Evolutionary conservation across 2,113 vertebrate species (phyloP), one percentile per base, ranked within the genome.

Genomic region (Xenopus borealis): DNA sequence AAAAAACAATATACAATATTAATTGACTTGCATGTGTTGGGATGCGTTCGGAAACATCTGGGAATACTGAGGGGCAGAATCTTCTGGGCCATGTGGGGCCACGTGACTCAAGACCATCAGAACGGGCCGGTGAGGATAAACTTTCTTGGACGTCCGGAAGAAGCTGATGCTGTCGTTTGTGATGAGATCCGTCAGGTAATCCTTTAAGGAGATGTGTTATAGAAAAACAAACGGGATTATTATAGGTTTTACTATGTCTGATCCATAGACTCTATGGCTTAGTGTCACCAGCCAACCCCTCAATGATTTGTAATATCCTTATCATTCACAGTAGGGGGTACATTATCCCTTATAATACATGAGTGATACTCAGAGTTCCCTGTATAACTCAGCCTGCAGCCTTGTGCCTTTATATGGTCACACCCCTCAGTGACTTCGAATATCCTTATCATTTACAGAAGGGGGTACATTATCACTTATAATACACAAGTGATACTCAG

Each of bases 101-200:
- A 95, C 95, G 0, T 99, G 97, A 83, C 97, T 99, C 83, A 99
- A 84, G 71, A 99, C 94, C 96, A 99, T 96, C 82, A 99, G 88
- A 40, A 99, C 92, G 0, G 97, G 97, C 33, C 95, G 86, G 81
- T 97, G 94, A 2, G 97, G 97, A 85, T 96, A 98, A 89, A 94
- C 93, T 88, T 90, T 94, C 93, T 98, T 99, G 17, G 96, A 98
- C 10, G 87, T 89, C 16, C 93, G 93, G 90, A 98, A 99, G 89
- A 95, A 99, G 86, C 87, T 94, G 86, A 98, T 88, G 75, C 97
- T 99, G 92, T 97, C 88, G 6, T 98, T 98, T 86, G 96, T 99
- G 82, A 99, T 98, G 84, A 99, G 84, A 83, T 98, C 95, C 0
- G 96, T 98, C 81, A 98, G 91, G 88, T 98, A 98, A 82, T 99